Evolutionary conservation across 2,113 vertebrate genomes (phyloP).

Genomic region (Leucosticte australis): DNA sequence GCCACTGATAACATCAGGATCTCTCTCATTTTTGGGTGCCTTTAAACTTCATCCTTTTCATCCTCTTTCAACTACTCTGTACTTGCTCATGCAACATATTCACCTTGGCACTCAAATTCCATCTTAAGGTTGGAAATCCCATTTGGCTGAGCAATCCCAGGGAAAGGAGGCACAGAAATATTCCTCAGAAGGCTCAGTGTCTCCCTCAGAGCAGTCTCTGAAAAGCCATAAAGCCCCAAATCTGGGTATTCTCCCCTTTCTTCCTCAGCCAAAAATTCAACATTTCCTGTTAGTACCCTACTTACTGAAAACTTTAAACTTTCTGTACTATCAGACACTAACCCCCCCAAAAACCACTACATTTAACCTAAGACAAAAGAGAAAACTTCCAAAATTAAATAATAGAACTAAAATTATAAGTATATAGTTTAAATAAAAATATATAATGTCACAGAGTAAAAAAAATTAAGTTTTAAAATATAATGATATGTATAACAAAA

Average conservation of each 20-base stretch:
- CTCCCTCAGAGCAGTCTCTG: background rate
- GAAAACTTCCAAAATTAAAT: background rate
- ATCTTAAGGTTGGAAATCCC: background rate
- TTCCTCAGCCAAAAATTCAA: background rate
- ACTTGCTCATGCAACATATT: background rate
- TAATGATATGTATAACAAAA: background rate
- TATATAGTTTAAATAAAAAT: background rate
- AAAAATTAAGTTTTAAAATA: background rate
- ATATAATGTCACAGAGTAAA: background rate
- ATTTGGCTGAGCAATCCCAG: background rate
- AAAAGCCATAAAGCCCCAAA: background rate
- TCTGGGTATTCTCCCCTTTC: background rate
- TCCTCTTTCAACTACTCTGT: background rate
- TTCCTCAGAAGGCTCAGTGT: background rate
- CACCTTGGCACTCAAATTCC: background rate
- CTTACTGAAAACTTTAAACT: background rate
- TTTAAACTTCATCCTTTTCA: background rate
- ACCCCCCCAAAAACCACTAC: background rate
- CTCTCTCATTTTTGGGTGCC: background rate
- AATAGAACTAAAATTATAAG: background rate
- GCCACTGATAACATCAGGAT: background rate
- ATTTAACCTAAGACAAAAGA: background rate
- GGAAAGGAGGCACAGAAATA: background rate
- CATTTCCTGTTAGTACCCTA: background rate
- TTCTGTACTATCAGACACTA: background rate